Evolutionary conservation across 2,113 vertebrate genomes (phyloP).

Genomic region (Thunnus maccoyii): DNA sequence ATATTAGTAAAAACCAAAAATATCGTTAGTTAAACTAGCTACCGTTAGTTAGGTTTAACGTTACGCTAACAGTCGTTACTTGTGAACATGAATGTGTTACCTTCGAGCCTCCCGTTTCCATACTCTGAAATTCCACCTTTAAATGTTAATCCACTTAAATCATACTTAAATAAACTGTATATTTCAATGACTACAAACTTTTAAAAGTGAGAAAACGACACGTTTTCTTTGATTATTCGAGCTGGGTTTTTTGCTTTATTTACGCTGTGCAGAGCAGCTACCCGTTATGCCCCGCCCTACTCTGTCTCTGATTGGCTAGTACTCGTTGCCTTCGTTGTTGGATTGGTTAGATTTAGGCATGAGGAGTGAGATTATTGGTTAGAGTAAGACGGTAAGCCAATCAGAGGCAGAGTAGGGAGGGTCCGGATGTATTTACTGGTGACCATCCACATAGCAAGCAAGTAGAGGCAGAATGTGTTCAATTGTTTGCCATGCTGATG

Average conservation of each 20-base stretch:
- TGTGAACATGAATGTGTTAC: slow-evolving; percentile 35
- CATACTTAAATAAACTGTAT: accelerated
- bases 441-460: neutral
- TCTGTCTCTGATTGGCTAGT: no score
- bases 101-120: slow-evolving; percentile 57
- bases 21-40: neutral
- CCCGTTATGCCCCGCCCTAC: no score
- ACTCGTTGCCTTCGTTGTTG: no score
- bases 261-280: neutral
- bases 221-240: neutral
- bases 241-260: neutral
- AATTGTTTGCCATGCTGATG: no score
- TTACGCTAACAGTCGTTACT: slow-evolving; percentile 8
- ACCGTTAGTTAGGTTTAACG: neutral
- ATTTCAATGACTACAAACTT: neutral
- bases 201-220: neutral
- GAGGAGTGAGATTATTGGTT: no score
- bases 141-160: neutral
- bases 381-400: no score
- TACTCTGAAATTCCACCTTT: neutral
- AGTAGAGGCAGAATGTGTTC: neutral
- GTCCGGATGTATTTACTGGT: slow-evolving; percentile 3
- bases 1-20: neutral
- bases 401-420: no score
- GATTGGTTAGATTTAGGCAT: no score